These are phyloP conservation scores for Lineus longissimus DNA, from an alignment of 1,140 invertebrate species.

Conservation along the genomic window DNA sequence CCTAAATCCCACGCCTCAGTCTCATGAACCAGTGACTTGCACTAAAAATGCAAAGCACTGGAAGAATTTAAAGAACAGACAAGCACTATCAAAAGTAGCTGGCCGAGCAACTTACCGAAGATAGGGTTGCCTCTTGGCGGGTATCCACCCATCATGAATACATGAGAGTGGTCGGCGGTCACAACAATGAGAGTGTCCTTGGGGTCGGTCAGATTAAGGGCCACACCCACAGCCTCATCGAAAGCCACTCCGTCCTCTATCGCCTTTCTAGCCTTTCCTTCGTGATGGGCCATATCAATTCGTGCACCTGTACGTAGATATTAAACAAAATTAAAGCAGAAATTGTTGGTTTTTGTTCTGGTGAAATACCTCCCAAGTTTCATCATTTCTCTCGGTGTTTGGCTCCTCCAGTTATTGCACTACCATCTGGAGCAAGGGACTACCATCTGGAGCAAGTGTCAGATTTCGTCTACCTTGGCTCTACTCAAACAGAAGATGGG, in stretches of 20 bases:
- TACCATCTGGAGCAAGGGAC: neutral
- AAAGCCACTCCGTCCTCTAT: constrained; percentile 72
- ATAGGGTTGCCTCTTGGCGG: neutral
- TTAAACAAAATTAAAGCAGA: neutral
- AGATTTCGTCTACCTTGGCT: no score
- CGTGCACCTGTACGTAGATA: constrained; percentile 24
- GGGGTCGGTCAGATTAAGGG: neutral
- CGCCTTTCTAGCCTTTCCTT: constrained; percentile 70
- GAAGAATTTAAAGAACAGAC: no score
- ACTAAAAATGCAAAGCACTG: no score
- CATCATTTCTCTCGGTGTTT: neutral
- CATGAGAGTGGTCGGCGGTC: constrained; percentile 73
- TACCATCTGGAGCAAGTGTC: no score
- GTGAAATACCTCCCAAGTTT: neutral
- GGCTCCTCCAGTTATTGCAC: neutral
- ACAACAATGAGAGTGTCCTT: constrained; percentile 76
- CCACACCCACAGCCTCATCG: constrained; percentile 55
- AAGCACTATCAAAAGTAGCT: neutral
- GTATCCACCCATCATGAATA: constrained; percentile 22
- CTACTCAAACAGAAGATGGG: no score
- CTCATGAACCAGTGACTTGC: no score
- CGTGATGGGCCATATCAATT: constrained; percentile 81
- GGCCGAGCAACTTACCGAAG: neutral
- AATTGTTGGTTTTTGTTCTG: neutral
- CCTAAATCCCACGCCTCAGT: no score